These are phyloP conservation scores for Malurus cyaneus DNA, from an alignment of 2,113 vertebrate genomes.

Conservation along the genomic window DNA sequence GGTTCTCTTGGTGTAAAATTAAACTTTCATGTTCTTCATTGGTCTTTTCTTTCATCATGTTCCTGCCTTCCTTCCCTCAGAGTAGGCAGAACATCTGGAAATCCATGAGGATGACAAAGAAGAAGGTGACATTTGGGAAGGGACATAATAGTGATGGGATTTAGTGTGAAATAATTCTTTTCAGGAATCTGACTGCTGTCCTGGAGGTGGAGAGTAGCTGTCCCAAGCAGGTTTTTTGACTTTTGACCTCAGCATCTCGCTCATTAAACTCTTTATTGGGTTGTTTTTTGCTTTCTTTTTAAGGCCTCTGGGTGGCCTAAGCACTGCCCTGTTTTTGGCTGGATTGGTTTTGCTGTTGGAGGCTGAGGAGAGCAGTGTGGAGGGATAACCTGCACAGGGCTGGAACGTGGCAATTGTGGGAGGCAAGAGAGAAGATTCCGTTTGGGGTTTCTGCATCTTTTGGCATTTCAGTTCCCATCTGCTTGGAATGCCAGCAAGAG, in stretches of 20 bases:
- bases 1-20: neutral
- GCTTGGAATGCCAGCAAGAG: neutral
- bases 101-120: neutral
- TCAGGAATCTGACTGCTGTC: neutral
- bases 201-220: neutral
- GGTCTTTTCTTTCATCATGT: neutral
- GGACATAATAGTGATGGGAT: neutral
- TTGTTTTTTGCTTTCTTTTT: neutral
- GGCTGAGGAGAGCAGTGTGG: neutral
- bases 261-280: neutral
- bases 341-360: neutral
- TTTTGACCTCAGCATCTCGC: rapidly evolving
- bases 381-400: neutral
- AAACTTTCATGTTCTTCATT: neutral
- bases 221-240: neutral
- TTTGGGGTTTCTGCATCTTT: neutral
- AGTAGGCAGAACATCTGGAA: neutral
- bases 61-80: neutral
- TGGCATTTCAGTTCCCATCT: neutral
- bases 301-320: neutral
- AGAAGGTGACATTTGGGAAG: neutral
- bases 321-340: neutral
- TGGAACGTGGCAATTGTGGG: neutral
- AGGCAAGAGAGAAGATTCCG: neutral
- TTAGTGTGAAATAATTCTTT: neutral